phyloP scores from a whole-genome alignment of 1,140 invertebrate species.

The Pogonomyrmex barbatus region DNA sequence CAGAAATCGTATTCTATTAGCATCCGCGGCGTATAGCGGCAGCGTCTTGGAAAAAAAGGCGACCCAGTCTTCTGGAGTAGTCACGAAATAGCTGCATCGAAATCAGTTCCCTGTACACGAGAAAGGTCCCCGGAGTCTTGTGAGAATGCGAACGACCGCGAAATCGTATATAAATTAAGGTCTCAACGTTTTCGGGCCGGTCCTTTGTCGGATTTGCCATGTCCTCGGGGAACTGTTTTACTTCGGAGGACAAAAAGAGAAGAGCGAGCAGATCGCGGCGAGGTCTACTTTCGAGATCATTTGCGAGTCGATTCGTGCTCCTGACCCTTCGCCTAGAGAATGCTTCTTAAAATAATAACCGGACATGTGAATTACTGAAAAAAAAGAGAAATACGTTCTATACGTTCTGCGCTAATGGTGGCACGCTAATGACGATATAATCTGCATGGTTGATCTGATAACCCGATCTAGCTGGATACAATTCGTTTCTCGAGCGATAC shows the following conservation, averaged over 20 bases:
- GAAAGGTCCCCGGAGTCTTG: conserved; percentile 57
- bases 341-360: not conserved
- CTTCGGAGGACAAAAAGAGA: conserved; percentile 8
- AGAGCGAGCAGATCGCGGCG: conserved; percentile 12
- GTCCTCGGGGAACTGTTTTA: conserved; percentile 50
- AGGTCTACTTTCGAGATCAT: conserved; percentile 44
- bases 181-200: conserved; percentile 70
- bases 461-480: not conserved
- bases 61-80: conserved; percentile 65
- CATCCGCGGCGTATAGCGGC: conserved; percentile 73
- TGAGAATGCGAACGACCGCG: conserved; percentile 71
- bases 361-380: not conserved
- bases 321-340: not conserved
- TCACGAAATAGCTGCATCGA: conserved; percentile 78
- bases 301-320: not conserved
- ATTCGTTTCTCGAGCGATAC: conserved; percentile 18
- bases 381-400: not conserved
- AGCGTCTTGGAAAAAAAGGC: conserved; percentile 58
- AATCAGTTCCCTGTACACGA: conserved; percentile 76
- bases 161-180: conserved; percentile 79
- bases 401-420: not conserved
- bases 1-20: conserved; percentile 81
- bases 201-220: conserved; percentile 76
- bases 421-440: conserved; percentile 6
- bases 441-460: not conserved